These are phyloP conservation scores for Arothron firmamentum DNA, from an alignment of 2,113 vertebrate species.

Conservation along the genomic window DNA sequence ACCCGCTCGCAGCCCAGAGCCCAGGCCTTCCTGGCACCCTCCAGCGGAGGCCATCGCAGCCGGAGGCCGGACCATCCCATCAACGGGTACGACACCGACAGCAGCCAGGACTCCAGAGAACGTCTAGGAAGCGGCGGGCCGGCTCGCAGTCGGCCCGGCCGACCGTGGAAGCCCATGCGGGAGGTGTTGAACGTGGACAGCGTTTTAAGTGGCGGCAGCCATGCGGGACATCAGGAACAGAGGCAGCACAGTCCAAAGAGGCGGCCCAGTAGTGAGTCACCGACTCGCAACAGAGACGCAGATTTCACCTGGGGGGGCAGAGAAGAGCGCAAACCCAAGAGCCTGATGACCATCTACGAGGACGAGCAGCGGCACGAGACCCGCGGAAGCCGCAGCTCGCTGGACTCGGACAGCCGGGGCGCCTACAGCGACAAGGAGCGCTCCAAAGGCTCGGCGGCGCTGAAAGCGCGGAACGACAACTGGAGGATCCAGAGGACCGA, in stretches of 20 bases:
- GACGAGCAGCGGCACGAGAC: constrained; percentile 84
- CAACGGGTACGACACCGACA: constrained; percentile 87
- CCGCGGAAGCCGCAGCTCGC: constrained; percentile 81
- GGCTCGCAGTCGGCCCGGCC: constrained; percentile 66
- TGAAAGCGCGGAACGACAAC: constrained; percentile 73
- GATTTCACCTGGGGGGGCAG: constrained; percentile 66
- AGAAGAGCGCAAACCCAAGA: constrained; percentile 82
- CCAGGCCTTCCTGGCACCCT: constrained; percentile 44
- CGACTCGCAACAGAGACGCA: constrained; percentile 60
- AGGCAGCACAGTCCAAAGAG: constrained; percentile 77
- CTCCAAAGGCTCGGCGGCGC: constrained; percentile 65
- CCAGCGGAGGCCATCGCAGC: constrained; percentile 27
- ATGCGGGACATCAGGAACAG: constrained; percentile 16
- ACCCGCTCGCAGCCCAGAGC: constrained; percentile 45
- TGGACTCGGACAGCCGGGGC: constrained; percentile 80
- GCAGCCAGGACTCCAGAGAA: constrained; percentile 84
- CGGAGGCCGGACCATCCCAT: constrained; percentile 58
- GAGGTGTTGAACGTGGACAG: constrained; percentile 93
- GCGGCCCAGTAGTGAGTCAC: constrained; percentile 61
- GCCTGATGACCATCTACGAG: constrained; percentile 94
- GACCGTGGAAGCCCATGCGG: constrained; percentile 86
- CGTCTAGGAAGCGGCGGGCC: constrained; percentile 63
- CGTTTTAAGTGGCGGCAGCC: constrained; percentile 72
- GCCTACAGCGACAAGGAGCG: constrained; percentile 73
- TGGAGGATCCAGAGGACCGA: constrained; percentile 92